These are phyloP conservation scores for Drusus annulatus DNA, from an alignment of 1,140 invertebrate genomes.

Conservation along the genomic window DNA sequence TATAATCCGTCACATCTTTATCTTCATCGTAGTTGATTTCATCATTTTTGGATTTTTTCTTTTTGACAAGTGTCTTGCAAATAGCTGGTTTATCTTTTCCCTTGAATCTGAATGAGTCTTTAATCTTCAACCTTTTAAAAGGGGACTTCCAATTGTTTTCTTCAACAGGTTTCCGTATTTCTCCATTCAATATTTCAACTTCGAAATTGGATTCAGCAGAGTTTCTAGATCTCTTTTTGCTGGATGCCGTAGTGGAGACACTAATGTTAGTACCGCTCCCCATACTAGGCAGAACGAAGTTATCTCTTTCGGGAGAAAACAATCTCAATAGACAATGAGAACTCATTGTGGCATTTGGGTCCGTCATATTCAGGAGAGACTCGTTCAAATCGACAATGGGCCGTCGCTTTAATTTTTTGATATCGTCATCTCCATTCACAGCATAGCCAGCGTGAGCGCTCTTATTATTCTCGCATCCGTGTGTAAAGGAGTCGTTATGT, in stretches of 20 bases:
- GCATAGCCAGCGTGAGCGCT: neutral
- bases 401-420: conserved; percentile 20
- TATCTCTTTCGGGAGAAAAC: conserved; percentile 42
- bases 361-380: conserved; percentile 15
- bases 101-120: conserved; percentile 71
- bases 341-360: conserved; percentile 20
- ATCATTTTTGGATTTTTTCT: conserved; percentile 61
- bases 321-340: conserved; percentile 46
- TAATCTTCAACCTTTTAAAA: conserved; percentile 70
- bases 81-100: conserved; percentile 65
- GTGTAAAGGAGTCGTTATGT: neutral
- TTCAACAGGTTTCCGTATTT: conserved; percentile 66
- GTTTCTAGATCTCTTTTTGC: conserved; percentile 70
- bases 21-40: conserved; percentile 21
- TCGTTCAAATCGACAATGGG: conserved; percentile 37
- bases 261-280: conserved; percentile 49
- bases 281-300: conserved; percentile 62
- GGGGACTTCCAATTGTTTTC: conserved; percentile 69
- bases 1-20: conserved; percentile 57
- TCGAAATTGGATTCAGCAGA: conserved; percentile 70
- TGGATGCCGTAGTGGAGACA: conserved; percentile 65
- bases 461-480: conserved; percentile 26
- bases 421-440: conserved; percentile 8
- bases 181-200: conserved; percentile 64
- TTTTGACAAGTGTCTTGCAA: conserved; percentile 63